Evolutionary conservation across 2,113 vertebrate genomes (phyloP).

Genomic region (Archilochus colubris): DNA sequence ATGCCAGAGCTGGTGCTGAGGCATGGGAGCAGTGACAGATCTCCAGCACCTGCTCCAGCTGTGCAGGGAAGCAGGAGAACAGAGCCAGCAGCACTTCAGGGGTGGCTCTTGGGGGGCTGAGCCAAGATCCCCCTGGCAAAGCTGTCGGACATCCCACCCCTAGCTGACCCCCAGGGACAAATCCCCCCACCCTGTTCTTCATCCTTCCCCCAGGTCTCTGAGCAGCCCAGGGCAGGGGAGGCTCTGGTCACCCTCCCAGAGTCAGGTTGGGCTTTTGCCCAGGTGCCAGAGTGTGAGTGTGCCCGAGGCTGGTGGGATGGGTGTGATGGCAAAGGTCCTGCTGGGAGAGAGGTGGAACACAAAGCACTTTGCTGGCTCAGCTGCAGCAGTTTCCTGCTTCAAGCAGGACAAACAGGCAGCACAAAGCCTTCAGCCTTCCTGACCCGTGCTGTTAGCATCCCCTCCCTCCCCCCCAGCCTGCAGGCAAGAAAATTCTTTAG

Average conservation of each 20-base stretch:
- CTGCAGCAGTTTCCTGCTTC: background rate
- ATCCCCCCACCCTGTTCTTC: background rate
- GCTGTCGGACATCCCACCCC: background rate
- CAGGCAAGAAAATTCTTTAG: background rate
- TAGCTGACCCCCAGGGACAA: background rate
- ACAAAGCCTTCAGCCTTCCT: background rate
- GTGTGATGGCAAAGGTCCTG: accelerated
- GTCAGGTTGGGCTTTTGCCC: background rate
- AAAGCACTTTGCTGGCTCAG: slow-evolving; percentile 4
- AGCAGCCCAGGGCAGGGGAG: background rate
- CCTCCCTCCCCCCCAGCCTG: background rate
- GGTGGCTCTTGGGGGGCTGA: background rate
- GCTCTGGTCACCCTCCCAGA: background rate
- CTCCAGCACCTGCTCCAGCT: slow-evolving; percentile 3
- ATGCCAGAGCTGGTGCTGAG: background rate
- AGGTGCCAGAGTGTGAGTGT: accelerated
- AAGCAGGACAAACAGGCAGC: background rate
- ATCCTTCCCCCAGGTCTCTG: background rate
- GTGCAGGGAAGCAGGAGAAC: background rate
- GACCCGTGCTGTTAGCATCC: background rate
- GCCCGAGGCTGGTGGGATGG: accelerated
- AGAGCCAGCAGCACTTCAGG: background rate
- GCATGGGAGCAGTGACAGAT: background rate
- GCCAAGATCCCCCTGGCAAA: background rate
- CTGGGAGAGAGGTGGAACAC: background rate